Evolutionary conservation across 2,797 vertebrate species (phyloP).

Genomic region (Lacerta bilineata): DNA sequence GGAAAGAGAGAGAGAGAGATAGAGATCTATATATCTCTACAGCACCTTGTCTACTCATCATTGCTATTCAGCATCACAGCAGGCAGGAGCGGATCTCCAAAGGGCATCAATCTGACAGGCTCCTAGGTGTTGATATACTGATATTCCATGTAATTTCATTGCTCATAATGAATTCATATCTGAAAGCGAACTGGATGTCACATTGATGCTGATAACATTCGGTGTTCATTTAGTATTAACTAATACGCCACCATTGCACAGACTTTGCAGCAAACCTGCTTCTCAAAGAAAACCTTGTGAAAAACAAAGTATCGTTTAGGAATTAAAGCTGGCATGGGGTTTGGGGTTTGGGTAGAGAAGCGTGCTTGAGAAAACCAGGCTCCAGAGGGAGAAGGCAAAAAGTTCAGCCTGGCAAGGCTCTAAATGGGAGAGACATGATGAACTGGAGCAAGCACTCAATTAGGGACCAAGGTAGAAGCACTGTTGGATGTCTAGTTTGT

Average conservation of each 20-base stretch:
- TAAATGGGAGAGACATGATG: neutral
- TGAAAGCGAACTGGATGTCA: conserved; percentile 28
- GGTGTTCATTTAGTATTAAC: conserved; percentile 36
- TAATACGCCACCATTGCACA: neutral
- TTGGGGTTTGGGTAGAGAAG: neutral
- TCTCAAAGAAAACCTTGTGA: conserved; percentile 7
- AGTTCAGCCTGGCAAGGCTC: neutral
- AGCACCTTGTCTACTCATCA: conserved; percentile 25
- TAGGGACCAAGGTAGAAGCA: too few relatives aligned
- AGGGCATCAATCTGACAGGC: neutral
- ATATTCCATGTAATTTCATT: conserved; percentile 28
- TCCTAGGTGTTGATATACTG: conserved; percentile 29
- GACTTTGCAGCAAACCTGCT: neutral
- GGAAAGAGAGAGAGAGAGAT: too few relatives aligned
- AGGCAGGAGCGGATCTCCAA: conserved; percentile 28
- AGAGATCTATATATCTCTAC: neutral
- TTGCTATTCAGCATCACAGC: conserved; percentile 24
- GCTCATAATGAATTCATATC: conserved; percentile 7
- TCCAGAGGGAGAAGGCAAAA: neutral
- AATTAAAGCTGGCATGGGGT: neutral
- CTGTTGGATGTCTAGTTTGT: neutral
- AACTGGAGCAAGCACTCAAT: too few relatives aligned
- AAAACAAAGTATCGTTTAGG: conserved; percentile 13
- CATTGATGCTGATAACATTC: neutral
- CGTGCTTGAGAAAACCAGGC: neutral